Percentiles rank a stretch among this genome's conserved stretches.
These are phyloP conservation scores for Ennomos fuscantarius DNA, from an alignment of 2,888 invertebrate species.

Conservation along the genomic window DNA sequence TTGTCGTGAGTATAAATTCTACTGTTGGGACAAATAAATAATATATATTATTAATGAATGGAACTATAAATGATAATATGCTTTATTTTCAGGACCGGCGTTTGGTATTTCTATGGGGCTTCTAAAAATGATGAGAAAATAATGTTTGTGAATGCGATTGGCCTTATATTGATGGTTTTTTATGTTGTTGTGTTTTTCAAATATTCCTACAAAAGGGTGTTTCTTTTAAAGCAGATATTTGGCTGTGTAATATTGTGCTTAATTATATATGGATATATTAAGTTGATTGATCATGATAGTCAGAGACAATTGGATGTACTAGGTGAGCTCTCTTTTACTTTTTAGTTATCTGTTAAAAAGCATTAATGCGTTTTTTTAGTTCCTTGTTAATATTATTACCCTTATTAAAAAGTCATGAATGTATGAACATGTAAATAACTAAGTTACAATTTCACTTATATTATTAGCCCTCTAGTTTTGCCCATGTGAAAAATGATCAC, in stretches of 20 bases:
- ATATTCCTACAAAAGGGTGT: conserved; percentile 89
- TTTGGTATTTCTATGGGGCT: conserved; percentile 93
- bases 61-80: conserved; percentile 3
- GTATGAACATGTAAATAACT: no score
- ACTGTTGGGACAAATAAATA: not conserved
- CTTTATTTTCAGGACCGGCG: conserved; percentile 85
- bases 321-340: conserved; percentile 75
- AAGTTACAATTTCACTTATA: no score
- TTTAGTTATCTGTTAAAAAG: no score
- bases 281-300: conserved; percentile 80
- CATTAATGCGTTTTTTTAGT: no score
- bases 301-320: conserved; percentile 84
- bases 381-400: no score
- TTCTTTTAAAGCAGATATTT: conserved; percentile 86
- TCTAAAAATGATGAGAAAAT: conserved; percentile 89
- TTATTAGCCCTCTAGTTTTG: no score
- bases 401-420: no score
- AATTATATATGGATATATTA: conserved; percentile 86
- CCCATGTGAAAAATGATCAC: no score
- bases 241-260: conserved; percentile 80
- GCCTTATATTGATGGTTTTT: conserved; percentile 88
- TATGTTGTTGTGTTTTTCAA: conserved; percentile 90
- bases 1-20: conserved; percentile 86
- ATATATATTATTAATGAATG: no score
- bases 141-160: conserved; percentile 90